These are phyloP conservation scores for Tinea trinotella DNA, from an alignment of 2,888 invertebrate genomes.

Conservation along the genomic window DNA sequence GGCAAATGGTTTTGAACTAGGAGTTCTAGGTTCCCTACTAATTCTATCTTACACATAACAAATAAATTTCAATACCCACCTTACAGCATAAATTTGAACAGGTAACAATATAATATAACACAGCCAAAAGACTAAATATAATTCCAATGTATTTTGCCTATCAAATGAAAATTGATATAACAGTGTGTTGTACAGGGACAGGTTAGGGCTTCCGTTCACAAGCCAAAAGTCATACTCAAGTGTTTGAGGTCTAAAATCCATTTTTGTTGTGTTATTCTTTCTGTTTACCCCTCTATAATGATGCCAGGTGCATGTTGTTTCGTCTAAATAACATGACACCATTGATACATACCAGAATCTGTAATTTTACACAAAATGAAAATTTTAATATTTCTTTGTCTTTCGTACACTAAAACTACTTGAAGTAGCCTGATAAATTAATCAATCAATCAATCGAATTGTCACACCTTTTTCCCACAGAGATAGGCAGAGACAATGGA, in stretches of 20 bases:
- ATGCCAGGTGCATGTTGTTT: constrained; percentile 87
- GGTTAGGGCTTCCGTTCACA: constrained; percentile 95
- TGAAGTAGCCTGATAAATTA: too few relatives aligned
- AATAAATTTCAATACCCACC: constrained; percentile 42
- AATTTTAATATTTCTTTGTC: too few relatives aligned
- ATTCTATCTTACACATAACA: too few relatives aligned
- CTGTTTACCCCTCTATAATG: constrained; percentile 70
- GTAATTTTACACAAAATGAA: too few relatives aligned
- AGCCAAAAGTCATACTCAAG: constrained; percentile 92
- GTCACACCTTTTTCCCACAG: too few relatives aligned
- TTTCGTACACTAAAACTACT: too few relatives aligned
- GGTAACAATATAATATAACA: constrained; percentile 90
- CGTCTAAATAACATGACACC: constrained; percentile 91
- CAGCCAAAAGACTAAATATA: constrained; percentile 90
- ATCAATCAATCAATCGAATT: too few relatives aligned
- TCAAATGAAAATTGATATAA: constrained; percentile 98
- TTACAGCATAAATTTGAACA: constrained; percentile 91
- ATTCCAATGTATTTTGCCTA: constrained; percentile 91
- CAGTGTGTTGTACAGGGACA: constrained; percentile 87
- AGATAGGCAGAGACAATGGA: too few relatives aligned
- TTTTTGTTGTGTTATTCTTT: constrained; percentile 44
- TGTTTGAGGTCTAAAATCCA: constrained; percentile 49
- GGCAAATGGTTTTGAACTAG: too few relatives aligned
- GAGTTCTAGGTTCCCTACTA: too few relatives aligned
- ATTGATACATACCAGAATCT: constrained; percentile 98